Evolutionary conservation across 2,113 vertebrate species (phyloP), one percentile per base, ranked within the genome.

Genomic region (Azemiops feae): DNA sequence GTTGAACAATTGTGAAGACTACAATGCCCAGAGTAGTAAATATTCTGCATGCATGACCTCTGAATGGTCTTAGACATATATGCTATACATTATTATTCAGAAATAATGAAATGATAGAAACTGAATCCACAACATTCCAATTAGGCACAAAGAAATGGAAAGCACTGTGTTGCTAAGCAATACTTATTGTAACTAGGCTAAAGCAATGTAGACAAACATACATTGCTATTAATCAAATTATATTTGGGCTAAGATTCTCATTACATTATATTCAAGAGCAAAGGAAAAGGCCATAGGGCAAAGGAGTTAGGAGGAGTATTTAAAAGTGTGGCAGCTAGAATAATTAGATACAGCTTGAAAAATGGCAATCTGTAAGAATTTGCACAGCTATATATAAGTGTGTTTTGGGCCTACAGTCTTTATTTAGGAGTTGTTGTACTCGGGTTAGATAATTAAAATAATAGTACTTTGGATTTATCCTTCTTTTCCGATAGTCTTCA

Each of bases 101-200:
- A 27, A 85, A 86, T 12, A 34, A 87, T 64, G 43, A 64, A 53
- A 45, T 54, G 7, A 87, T 34, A 87, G 30, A 87, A 86, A 60
- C 9, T 2, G 50, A 57, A 10, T 58, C 74, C 53, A 85, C 81
- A 52, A 30, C 52, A 34, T 11, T 1, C 16, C 85, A 85, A 94
- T 91, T 81, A 93, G 39, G 1, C 55, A 90, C 92, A 58, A 45
- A 43, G 25, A 64, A 47, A 93, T n/a, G 23, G 9, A 92, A 96
- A 95, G 16, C 30, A 92, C 3, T 16, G 81, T 34, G 94, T 74
- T 53, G 45, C 30, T 93, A 95, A 90, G 57, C 64, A 93, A 16
- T 4, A 43, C 34, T 87, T 92, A 91, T 52, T 45, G 89, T 93
- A 93, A 88, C 1, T 55, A 53, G 23, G 94, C 64, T 1, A 34